Evolutionary conservation across 2,113 vertebrate species (phyloP).

Genomic region (Tiliqua scincoides): DNA sequence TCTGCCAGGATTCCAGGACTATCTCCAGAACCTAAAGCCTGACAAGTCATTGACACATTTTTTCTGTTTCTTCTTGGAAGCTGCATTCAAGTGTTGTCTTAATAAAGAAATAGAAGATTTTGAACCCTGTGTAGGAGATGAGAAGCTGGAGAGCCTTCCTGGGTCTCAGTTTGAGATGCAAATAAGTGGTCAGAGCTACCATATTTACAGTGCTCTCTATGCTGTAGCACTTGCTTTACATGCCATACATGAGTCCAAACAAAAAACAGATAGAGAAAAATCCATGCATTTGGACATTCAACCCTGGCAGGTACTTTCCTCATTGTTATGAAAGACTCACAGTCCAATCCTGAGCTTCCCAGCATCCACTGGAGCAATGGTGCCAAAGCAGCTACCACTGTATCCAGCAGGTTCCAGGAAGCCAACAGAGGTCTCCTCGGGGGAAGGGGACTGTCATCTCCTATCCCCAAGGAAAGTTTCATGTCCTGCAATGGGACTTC

Average conservation of each 20-base stretch:
- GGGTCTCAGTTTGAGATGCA: neutral
- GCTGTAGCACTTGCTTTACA: neutral
- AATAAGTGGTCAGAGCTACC: neutral
- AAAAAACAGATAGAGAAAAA: neutral
- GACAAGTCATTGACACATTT: neutral
- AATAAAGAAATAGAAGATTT: neutral
- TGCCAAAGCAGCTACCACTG: too few species aligned
- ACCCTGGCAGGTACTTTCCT: neutral
- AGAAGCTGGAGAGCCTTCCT: neutral
- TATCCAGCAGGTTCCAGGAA: too few species aligned
- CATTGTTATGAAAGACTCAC: neutral
- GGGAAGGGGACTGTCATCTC: too few species aligned
- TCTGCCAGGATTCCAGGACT: neutral
- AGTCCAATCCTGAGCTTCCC: too few species aligned
- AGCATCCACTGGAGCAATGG: too few species aligned
- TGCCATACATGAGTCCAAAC: neutral
- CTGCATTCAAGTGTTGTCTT: neutral
- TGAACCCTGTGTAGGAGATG: neutral
- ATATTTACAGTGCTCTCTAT: neutral
- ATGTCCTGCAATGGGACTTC: too few species aligned
- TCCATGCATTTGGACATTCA: neutral
- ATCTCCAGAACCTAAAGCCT: neutral
- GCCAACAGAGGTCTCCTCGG: too few species aligned
- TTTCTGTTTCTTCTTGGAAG: neutral
- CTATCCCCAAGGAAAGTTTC: too few species aligned